Evolutionary conservation across 1,140 invertebrate species (phyloP), one percentile per base, ranked within the genome.

Genomic region (Pseudomyrmex flavicornis): DNA sequence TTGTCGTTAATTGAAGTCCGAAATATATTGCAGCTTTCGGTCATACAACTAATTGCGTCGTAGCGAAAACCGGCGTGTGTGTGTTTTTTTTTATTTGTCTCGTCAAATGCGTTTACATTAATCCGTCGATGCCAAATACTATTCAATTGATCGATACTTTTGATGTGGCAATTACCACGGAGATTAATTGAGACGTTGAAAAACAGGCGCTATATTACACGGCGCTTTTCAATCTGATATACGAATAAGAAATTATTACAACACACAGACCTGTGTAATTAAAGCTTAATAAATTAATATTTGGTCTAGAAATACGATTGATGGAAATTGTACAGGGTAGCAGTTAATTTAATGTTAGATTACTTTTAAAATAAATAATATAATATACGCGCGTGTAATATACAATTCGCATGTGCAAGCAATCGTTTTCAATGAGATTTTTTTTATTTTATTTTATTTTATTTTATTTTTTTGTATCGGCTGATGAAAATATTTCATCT

Each of bases 261-360:
- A 35, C 35, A 22, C 20, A 20, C 20, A 15, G 12, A 2, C 5
- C 12, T 26, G 13, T 22, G 15, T 10, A 68, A 69, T 48, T 20
- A 48, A 68, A 26, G 12, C 9, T 56, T 8, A 15, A 77, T n/a
- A 44, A 77, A 46, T 77, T 66, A 68, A 77, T 77, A 77, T 79
- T 46, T 48, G 35, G 68, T 68, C n/a, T 62, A 46, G 0, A 58
- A n/a, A 15, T 58, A 46, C 22, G 17, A 69, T 48, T 46, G 17
- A n/a, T 56, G 22, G 35, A n/a, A 69, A 61, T 69, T 22, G 48
- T 54, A 12, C 13, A 17, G 22, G 1, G 1, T 26, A 35, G 13
- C 2, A 46, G 26, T 52, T 66, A 77, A 68, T 35, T 54, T 46
- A 68, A 44, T 54, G 13, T 77, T 77, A 44, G 1, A 44, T 77